Base-by-base conservation (phyloP, 2,113 vertebrate species). In the Notiomystis cincta region DNA sequence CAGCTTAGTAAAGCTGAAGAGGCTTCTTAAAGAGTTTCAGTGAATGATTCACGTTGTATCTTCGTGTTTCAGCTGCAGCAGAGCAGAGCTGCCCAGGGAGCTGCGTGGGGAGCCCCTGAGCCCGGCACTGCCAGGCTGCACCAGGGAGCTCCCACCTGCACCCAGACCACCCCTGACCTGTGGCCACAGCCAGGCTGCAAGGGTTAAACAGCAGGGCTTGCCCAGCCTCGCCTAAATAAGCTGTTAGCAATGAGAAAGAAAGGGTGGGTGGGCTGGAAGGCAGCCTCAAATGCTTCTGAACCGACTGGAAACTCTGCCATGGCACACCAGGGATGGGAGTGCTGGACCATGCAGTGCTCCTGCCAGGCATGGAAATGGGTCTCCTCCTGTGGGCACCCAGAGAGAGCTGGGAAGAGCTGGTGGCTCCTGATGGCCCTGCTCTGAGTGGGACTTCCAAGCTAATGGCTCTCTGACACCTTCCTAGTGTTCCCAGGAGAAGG, bases 21-120 rank as follows among this genome's bases (percentile, higher is more conserved):
- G 33, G 37, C 53, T 78, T 33, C 57, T 44, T 4, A 44, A 87
- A 15, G 8, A 8, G 35, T 44, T 23, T 2, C 2, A 90, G 71
- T 1, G 16, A 4, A 25, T 5, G n/a, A 77, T 42, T 69, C 15
- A 1, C 0, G 13, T 7, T 25, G 23, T 2, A 11, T 1, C 58
- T 45, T 10, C 8, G 51, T n/a, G 47, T 24, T 82, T 18, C 58
- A 35, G 56, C 20, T 2, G 10, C 60, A 37, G 15, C 58, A 37
- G 45, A 61, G 51, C 65, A 42, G 7, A 78, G 53, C 60, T 20
- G 45, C 2, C 13, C 33, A 2, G 38, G n/a, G 37, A 82, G 82
- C 66, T 56, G 48, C 48, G 2, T 0, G 22, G 5, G 7, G 51
- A 82, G 45, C 23, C 40, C 40, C 40, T n/a, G n/a, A 40, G 40